These are phyloP conservation scores for Druon quercuslanigerum DNA, from an alignment of 1,140 invertebrate genomes.

Conservation along the genomic window DNA sequence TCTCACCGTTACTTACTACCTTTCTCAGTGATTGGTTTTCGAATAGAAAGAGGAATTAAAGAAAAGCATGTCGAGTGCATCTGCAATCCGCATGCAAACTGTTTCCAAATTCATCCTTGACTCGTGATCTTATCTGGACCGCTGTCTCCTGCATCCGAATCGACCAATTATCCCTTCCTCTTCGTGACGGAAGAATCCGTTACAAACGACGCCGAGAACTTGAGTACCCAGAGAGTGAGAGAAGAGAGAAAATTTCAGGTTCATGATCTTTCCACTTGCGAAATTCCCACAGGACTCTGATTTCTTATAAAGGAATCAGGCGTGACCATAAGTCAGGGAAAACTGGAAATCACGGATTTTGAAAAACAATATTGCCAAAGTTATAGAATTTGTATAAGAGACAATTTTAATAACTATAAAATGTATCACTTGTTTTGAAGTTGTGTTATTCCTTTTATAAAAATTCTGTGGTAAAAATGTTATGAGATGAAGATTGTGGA, in stretches of 20 bases:
- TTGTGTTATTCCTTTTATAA: no score
- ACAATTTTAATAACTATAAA: no score
- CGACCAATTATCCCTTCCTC: conserved; percentile 24
- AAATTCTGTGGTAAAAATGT: no score
- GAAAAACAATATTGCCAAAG: no score
- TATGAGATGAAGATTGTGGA: no score
- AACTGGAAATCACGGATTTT: no score
- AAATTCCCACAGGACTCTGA: conserved; percentile 10
- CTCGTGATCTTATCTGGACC: conserved; percentile 27
- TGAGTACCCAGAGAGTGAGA: neutral
- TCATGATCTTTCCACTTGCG: conserved; percentile 11
- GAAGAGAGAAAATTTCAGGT: conserved; percentile 22
- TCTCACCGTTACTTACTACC: no score
- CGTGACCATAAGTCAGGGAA: no score
- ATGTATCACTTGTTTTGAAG: no score
- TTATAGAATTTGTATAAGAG: no score
- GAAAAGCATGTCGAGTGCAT: neutral
- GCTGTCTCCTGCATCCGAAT: conserved; percentile 22
- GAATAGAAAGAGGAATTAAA: neutral
- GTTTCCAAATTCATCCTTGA: conserved; percentile 24
- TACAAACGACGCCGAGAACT: neutral
- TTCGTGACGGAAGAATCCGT: conserved; percentile 9
- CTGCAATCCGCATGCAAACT: conserved; percentile 19
- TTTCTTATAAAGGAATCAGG: neutral
- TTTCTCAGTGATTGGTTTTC: no score